These are phyloP conservation scores for Cheilosia urbana DNA, from an alignment of 2,888 invertebrate genomes.

Conservation along the genomic window DNA sequence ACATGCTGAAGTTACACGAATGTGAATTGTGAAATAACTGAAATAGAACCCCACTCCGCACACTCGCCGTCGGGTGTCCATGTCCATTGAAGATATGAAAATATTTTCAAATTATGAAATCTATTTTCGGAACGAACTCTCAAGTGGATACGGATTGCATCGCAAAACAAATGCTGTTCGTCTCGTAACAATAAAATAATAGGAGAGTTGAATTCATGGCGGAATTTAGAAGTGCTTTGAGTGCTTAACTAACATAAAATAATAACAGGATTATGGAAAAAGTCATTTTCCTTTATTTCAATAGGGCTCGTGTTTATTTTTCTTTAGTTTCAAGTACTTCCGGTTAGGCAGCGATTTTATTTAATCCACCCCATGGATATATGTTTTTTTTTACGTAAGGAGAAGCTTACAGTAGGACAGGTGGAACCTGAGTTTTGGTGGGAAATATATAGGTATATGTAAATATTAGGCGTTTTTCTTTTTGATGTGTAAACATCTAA, in stretches of 20 bases:
- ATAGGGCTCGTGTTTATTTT: too few species aligned
- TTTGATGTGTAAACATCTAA: too few species aligned
- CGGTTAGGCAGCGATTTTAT: too few species aligned
- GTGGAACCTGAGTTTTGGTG: too few species aligned
- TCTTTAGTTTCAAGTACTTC: too few species aligned
- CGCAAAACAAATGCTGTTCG: constrained; percentile 16
- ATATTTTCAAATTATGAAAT: constrained; percentile 40
- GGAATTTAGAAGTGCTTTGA: background rate
- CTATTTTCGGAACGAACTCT: constrained; percentile 13
- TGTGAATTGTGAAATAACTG: constrained; percentile 3
- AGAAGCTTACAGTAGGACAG: too few species aligned
- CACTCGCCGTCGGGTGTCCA: background rate
- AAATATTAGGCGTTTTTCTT: too few species aligned
- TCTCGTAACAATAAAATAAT: constrained; percentile 2
- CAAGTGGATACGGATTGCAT: background rate
- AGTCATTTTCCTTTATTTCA: too few species aligned
- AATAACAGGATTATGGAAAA: too few species aligned
- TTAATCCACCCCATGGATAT: too few species aligned
- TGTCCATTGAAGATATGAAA: background rate
- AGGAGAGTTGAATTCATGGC: background rate
- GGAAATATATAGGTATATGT: too few species aligned
- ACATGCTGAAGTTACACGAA: constrained; percentile 14
- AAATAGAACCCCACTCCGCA: background rate
- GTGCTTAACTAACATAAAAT: background rate
- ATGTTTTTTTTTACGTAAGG: too few species aligned